Base-by-base conservation (phyloP, 2,888 invertebrate genomes). In the Liodrosophila aerea region DNA sequence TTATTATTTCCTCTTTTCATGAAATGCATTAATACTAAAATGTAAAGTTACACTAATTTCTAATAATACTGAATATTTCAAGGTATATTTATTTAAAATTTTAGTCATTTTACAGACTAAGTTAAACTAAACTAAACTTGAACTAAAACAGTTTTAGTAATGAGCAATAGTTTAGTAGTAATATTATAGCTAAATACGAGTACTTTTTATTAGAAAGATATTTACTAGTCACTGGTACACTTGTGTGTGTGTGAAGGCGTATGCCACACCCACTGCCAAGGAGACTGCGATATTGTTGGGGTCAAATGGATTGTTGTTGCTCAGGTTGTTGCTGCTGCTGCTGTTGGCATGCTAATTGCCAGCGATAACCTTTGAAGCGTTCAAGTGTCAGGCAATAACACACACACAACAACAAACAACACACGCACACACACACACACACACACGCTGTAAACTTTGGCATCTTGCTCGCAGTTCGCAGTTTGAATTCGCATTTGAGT, bases 271-370 rank as follows among this genome's bases (percentile, higher is more conserved):
- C 34, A 44, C 22, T 22, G 31, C 12, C 12, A 13, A n/a, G 51
- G 33, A 13, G 45, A 1, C 30, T 36, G 51, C 30, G 30, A 60
- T 60, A 60, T 56, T 44, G 58, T 41, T 58, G 56, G 40, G 50
- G 51, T 44, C 51, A 51, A 52, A 45, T 44, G 39, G 37, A 27
- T 37, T 44, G 50, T 1, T 33, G 45, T 39, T 33, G 45, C 31
- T 37, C 34, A 16, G 8, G 39, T 33, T 36, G 65, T n/a, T 31
- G 12, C 3, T 58, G 41, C 15, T 41, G 62, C 11, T 43, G 60
- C n/a, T 60, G 54, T 52, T 73, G 56, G 70, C 69, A 71, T 51
- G 74, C 75, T 74, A 75, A 74, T 74, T 74, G 74, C 72, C 50
- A 36, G 53, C 69, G 69, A 75, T 75, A 75, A 75, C 74, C 74